Conservation (phyloP, 2,113 vertebrate species). For the Scophthalmus maximus region DNA sequence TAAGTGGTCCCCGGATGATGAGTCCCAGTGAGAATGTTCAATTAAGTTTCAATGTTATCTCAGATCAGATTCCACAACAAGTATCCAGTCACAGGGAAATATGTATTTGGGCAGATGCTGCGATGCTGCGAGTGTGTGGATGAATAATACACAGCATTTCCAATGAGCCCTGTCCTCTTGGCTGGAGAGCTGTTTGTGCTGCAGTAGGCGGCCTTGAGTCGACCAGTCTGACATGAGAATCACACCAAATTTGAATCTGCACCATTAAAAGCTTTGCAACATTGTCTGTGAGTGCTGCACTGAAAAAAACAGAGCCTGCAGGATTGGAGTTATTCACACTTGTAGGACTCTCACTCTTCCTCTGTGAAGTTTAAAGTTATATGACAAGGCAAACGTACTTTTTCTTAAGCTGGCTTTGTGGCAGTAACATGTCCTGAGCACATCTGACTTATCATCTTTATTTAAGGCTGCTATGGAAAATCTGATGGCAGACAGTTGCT, state of each 20-base stretch:
- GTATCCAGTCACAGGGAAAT: slow-evolving; percentile 35
- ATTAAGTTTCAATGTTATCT: slow-evolving; percentile 68
- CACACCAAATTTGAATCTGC: slow-evolving; percentile 32
- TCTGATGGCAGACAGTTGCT: no score
- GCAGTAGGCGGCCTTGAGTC: slow-evolving; percentile 37
- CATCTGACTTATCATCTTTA: neutral
- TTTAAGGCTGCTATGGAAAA: no score
- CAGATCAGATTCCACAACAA: slow-evolving; percentile 67
- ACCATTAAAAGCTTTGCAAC: slow-evolving; percentile 41
- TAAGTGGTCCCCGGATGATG: slow-evolving; percentile 69
- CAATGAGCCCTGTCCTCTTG: slow-evolving; percentile 63
- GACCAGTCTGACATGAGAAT: slow-evolving; percentile 46
- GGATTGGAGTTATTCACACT: slow-evolving; percentile 1
- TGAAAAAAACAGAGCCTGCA: slow-evolving; percentile 7
- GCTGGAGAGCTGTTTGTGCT: slow-evolving; percentile 53
- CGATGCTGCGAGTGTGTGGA: slow-evolving; percentile 38
- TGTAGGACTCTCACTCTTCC: neutral
- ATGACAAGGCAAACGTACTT: neutral
- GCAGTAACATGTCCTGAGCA: neutral
- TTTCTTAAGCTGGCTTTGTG: neutral
- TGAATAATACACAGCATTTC: slow-evolving; percentile 76
- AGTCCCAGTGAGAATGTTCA: slow-evolving; percentile 63
- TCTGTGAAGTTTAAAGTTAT: neutral
- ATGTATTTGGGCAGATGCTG: slow-evolving; percentile 53
- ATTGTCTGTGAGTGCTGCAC: slow-evolving; percentile 25